These are phyloP conservation scores for Osmerus mordax DNA, from an alignment of 2,113 vertebrate genomes.

Conservation along the genomic window DNA sequence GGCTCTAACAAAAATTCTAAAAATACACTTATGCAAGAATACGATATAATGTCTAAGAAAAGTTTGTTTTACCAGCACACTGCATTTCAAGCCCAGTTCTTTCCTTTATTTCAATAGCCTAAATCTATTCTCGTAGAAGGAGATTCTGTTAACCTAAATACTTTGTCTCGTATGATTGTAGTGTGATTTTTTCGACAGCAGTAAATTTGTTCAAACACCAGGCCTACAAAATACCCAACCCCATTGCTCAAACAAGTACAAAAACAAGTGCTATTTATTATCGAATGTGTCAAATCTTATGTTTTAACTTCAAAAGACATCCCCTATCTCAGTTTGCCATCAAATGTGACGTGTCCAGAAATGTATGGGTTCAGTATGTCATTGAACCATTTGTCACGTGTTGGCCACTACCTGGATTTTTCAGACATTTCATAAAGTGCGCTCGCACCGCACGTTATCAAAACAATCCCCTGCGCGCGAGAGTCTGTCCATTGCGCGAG, in stretches of 20 bases:
- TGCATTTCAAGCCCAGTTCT: constrained; percentile 17
- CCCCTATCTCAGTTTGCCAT: no score
- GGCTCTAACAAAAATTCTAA: constrained; percentile 73
- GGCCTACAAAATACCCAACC: no score
- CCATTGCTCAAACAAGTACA: no score
- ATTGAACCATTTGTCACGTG: background rate
- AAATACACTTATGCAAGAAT: constrained; percentile 76
- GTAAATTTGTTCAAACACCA: no score
- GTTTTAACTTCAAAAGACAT: no score
- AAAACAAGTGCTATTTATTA: no score
- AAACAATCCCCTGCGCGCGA: constrained; percentile 19
- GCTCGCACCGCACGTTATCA: constrained; percentile 51
- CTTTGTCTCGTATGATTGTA: no score
- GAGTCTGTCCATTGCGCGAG: constrained; percentile 37
- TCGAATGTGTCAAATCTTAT: no score
- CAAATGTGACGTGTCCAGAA: background rate
- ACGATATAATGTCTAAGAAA: constrained; percentile 69
- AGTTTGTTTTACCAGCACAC: constrained; percentile 61
- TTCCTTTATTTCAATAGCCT: background rate
- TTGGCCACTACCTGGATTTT: background rate
- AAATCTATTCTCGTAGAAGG: no score
- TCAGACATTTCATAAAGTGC: constrained; percentile 50
- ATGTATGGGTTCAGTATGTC: background rate
- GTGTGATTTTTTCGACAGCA: no score
- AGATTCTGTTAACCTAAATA: no score